Base-by-base conservation (phyloP, 2,888 invertebrate species). In the Neria commutata region DNA sequence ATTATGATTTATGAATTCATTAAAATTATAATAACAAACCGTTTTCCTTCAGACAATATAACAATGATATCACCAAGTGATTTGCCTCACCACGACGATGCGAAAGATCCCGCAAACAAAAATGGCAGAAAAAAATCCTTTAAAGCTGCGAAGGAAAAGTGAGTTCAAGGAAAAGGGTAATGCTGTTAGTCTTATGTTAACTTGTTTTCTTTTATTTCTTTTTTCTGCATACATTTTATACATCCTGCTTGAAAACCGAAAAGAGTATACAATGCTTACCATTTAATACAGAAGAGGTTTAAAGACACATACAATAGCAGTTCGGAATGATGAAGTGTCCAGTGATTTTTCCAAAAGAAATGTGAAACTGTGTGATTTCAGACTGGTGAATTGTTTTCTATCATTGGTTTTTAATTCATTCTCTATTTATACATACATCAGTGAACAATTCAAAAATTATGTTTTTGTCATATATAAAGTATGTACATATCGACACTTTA, bases 251-350 rank as follows among this genome's bases (percentile, higher is more conserved):
- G 19, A 48, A 40, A 29, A 11, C 5, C 34, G 25, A 49, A 45
- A 53, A 87, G 89, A 61, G 85, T 90, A 49, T 83, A 87, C 65
- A 89, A 86, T 74, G 89, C 89, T 4, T 90, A 89, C 56, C 89
- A 89, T 70, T 85, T 88, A 73, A 83, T 89, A 67, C 89, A 89
- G 79, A 88, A 88, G 74, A 85, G 89, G 58, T 88, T 89, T 80
- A 83, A 86, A 65, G 89, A 89, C 76, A 89, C 89, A 25, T 89
- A 89, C 80, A 88, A 87, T 69, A 74, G 69, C 59, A 70, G 68
- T 67, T 64, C 71, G 64, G 73, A 77, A 64, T 72, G 70, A 70
- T 60, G 46, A 26, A 40, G 24, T 14, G 42, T 49, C 45, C 17
- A 17, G 46, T 46, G 25, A 50, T 50, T 49, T 54, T 45, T 49